Evolutionary conservation across 2,888 invertebrate species (phyloP).

Genomic region (Pyrrhosoma nymphula): DNA sequence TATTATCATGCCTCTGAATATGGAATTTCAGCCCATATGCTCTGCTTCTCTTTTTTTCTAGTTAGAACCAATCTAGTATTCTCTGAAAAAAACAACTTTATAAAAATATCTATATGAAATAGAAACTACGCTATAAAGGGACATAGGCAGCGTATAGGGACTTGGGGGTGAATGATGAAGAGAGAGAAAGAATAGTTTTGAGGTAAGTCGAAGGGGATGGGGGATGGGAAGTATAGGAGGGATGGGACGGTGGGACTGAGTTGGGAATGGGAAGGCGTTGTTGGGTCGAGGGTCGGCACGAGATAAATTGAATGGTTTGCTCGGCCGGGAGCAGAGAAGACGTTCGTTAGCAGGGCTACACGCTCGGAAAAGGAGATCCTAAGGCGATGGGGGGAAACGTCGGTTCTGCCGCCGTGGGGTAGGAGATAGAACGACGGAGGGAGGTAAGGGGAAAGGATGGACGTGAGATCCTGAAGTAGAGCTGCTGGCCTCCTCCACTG

Average conservation of each 20-base stretch:
- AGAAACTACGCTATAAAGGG: too few relatives aligned
- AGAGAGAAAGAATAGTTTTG: neutral
- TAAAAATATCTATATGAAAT: too few relatives aligned
- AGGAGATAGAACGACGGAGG: neutral
- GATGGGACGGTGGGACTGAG: neutral
- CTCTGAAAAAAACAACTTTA: too few relatives aligned
- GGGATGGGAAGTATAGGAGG: neutral
- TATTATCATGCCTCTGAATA: too few relatives aligned
- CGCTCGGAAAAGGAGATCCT: conserved; percentile 10
- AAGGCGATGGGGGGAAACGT: neutral
- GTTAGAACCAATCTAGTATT: too few relatives aligned
- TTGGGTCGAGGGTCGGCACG: neutral
- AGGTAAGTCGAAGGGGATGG: too few relatives aligned
- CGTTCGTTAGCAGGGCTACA: conserved; percentile 52
- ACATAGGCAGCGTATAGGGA: too few relatives aligned
- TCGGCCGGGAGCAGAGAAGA: conserved; percentile 33
- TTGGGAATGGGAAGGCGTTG: neutral
- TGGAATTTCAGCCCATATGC: too few relatives aligned
- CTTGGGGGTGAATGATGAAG: neutral
- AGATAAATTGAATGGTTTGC: conserved; percentile 66
- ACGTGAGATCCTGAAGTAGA: neutral
- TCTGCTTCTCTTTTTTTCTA: too few relatives aligned
- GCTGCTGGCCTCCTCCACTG: too few relatives aligned
- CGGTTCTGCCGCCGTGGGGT: neutral
- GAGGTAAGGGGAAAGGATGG: neutral